These are phyloP conservation scores for Tenthredo notha DNA, from an alignment of 2,888 invertebrate genomes.

Conservation along the genomic window DNA sequence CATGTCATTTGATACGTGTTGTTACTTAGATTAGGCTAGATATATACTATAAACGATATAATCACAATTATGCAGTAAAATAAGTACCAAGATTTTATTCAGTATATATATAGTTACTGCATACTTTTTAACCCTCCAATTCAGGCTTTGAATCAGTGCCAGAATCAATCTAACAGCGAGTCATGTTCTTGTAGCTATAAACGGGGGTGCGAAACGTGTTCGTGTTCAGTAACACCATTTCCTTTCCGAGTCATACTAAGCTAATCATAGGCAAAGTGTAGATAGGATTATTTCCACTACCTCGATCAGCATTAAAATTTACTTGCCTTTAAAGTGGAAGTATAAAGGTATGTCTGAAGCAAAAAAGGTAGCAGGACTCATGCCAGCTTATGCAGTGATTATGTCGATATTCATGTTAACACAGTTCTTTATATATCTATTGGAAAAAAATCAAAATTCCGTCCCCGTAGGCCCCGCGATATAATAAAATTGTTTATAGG, in stretches of 20 bases:
- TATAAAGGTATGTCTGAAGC: neutral
- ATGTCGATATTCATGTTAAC: neutral
- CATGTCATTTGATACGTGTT: neutral
- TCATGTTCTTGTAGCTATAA: constrained; percentile 11
- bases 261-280: constrained; percentile 23
- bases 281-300: neutral
- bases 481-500: neutral
- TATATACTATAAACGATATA: neutral
- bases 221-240: constrained; percentile 33
- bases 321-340: neutral
- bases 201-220: constrained; percentile 35
- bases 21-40: neutral
- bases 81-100: neutral
- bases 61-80: neutral
- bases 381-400: neutral
- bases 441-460: neutral
- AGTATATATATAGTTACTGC: too few species aligned
- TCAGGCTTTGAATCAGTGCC: constrained; percentile 32
- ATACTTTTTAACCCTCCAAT: neutral
- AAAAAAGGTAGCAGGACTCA: neutral
- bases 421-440: neutral
- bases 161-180: constrained; percentile 30
- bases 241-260: neutral
- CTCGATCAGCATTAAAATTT: constrained; percentile 1
- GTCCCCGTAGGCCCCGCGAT: neutral